Evolutionary conservation across 2,797 vertebrate genomes (phyloP).

Genomic region (Amphiprion clarkii): DNA sequence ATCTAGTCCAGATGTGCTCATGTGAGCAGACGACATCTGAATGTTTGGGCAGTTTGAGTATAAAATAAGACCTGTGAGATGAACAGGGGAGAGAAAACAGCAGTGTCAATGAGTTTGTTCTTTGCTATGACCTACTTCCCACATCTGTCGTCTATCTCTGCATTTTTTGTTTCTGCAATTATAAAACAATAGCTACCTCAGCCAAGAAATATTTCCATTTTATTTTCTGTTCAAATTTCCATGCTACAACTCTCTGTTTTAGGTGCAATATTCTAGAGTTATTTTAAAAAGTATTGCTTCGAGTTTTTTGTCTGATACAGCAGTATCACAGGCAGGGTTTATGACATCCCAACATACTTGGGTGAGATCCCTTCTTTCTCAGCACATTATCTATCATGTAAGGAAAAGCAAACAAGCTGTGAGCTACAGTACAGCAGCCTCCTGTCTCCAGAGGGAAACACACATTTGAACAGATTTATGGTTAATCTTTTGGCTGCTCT

Average conservation of each 20-base stretch:
- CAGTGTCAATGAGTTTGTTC: constrained; percentile 74
- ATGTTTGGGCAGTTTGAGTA: constrained; percentile 57
- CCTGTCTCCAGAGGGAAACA: constrained; percentile 39
- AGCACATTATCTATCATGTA: constrained; percentile 47
- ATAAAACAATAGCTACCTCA: constrained; percentile 42
- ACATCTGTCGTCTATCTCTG: constrained; percentile 72
- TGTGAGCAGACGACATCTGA: constrained; percentile 66
- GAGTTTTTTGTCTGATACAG: constrained; percentile 31
- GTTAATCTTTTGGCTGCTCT: constrained; percentile 54
- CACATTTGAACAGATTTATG: constrained; percentile 59
- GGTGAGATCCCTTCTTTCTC: constrained; percentile 39
- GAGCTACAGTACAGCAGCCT: constrained; percentile 43
- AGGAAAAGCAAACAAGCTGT: constrained; percentile 43
- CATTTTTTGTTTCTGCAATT: constrained; percentile 43
- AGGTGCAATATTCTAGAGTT: neutral
- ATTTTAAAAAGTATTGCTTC: neutral
- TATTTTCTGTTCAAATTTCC: constrained; percentile 24
- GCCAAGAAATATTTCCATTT: constrained; percentile 33
- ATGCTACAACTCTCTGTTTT: constrained; percentile 30
- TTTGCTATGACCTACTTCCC: constrained; percentile 79
- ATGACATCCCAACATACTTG: constrained; percentile 59
- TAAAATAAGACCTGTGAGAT: constrained; percentile 49
- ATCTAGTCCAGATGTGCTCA: constrained; percentile 81
- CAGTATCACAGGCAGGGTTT: constrained; percentile 35
- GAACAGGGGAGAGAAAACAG: constrained; percentile 53